These are phyloP conservation scores for Lepidonotus clava DNA, from an alignment of 2,888 invertebrate genomes.

Conservation along the genomic window DNA sequence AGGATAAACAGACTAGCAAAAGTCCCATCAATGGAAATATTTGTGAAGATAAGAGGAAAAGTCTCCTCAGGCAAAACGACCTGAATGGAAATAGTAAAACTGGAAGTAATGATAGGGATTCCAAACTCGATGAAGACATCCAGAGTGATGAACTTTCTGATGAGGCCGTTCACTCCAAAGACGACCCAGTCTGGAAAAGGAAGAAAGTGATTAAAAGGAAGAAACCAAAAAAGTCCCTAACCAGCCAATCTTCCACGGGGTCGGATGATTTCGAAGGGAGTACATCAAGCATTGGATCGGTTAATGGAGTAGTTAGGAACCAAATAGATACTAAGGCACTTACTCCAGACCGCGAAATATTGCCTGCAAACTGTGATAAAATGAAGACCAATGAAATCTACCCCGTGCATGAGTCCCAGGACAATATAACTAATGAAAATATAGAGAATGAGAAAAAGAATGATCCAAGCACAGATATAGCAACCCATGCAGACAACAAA, in stretches of 20 bases:
- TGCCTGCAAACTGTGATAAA: neutral
- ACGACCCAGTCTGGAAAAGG: slow-evolving; percentile 26
- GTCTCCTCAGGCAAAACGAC: neutral
- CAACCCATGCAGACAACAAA: neutral
- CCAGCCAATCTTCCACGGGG: slow-evolving; percentile 29
- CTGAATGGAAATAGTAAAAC: neutral
- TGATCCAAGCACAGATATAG: too few relatives aligned
- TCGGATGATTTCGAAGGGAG: neutral
- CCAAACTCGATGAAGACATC: neutral
- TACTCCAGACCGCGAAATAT: neutral
- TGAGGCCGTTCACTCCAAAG: neutral
- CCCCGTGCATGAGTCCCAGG: too few relatives aligned
- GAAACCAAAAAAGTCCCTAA: neutral
- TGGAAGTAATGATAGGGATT: neutral
- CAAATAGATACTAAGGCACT: neutral
- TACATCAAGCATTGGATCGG: neutral
- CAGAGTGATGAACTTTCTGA: neutral
- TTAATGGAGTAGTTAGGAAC: neutral
- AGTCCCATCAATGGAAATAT: too few relatives aligned
- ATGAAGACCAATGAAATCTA: too few relatives aligned
- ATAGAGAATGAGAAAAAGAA: too few relatives aligned
- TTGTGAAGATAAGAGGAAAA: too few relatives aligned
- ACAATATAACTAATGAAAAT: too few relatives aligned
- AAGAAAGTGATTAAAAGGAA: slow-evolving; percentile 26
- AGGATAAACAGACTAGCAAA: too few relatives aligned